These are phyloP conservation scores for Semibalanus balanoides DNA, from an alignment of 1,140 invertebrate species.

Conservation along the genomic window DNA sequence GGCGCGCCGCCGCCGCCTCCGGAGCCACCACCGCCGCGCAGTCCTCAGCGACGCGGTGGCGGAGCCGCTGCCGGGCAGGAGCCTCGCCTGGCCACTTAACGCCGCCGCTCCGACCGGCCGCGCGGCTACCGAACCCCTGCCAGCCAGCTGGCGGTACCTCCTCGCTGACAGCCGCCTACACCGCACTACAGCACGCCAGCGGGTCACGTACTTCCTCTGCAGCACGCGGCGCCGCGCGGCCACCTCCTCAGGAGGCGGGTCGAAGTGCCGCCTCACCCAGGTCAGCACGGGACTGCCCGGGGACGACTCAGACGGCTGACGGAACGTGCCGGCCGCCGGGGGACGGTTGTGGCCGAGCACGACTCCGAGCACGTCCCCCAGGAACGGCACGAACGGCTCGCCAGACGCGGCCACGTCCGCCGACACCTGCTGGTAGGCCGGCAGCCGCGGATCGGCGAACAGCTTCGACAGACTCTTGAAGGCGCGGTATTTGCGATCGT, in stretches of 20 bases:
- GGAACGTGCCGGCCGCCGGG: too few species aligned
- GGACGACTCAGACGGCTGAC: too few species aligned
- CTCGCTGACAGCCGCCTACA: background rate
- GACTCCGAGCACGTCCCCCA: background rate
- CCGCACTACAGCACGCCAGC: background rate
- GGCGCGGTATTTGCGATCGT: slow-evolving; percentile 34
- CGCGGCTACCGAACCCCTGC: background rate
- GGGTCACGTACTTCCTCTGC: background rate
- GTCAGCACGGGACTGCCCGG: background rate
- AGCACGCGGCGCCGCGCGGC: background rate
- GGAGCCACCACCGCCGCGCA: background rate
- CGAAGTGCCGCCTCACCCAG: background rate
- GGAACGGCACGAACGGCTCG: background rate
- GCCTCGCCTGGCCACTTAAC: background rate
- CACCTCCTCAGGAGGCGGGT: background rate
- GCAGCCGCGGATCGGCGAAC: background rate
- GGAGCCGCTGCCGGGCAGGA: background rate
- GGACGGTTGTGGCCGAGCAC: background rate
- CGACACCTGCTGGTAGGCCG: background rate
- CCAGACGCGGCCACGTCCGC: background rate
- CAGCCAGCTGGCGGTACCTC: background rate
- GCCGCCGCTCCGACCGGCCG: too few species aligned
- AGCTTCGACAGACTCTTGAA: background rate
- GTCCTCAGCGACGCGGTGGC: background rate
- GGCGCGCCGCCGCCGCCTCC: too few species aligned